Conservation (phyloP, 2,888 invertebrate genomes). For the Teleiodes luculella region DNA sequence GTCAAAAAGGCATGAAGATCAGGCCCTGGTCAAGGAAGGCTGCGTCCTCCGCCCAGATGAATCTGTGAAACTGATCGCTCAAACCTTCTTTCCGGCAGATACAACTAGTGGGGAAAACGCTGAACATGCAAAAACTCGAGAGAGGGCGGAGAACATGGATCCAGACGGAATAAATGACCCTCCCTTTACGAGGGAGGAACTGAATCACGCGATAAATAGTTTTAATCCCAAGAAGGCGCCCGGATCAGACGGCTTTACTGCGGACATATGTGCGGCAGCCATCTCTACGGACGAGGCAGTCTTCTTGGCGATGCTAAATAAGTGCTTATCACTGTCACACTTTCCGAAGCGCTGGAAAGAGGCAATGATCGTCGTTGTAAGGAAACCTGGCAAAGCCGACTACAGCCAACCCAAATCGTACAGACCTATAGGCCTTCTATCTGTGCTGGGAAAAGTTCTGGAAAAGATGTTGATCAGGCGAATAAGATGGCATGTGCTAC, state of each 20-base stretch:
- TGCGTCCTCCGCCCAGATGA: background rate
- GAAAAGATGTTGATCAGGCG: background rate
- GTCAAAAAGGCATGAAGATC: background rate
- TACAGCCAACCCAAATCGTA: background rate
- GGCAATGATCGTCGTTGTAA: background rate
- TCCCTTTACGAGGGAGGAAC: conserved; percentile 16
- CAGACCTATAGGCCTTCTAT: background rate
- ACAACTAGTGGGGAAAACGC: background rate
- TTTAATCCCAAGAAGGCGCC: conserved; percentile 1
- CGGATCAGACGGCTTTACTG: background rate
- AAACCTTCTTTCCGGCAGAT: background rate
- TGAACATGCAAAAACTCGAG: background rate
- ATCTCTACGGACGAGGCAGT: background rate
- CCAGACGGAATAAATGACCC: conserved; percentile 15
- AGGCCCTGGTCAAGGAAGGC: background rate
- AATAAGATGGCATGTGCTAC: background rate
- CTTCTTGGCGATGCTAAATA: background rate
- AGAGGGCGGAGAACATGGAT: background rate
- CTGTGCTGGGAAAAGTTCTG: background rate
- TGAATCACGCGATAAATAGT: background rate
- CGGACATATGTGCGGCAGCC: background rate
- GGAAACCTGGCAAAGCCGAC: background rate
- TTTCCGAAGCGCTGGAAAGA: background rate
- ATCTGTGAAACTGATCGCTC: background rate
- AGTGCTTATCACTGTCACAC: background rate